These are phyloP conservation scores for Ceuthmochares aereus DNA, from an alignment of 2,113 vertebrate species.

Conservation along the genomic window DNA sequence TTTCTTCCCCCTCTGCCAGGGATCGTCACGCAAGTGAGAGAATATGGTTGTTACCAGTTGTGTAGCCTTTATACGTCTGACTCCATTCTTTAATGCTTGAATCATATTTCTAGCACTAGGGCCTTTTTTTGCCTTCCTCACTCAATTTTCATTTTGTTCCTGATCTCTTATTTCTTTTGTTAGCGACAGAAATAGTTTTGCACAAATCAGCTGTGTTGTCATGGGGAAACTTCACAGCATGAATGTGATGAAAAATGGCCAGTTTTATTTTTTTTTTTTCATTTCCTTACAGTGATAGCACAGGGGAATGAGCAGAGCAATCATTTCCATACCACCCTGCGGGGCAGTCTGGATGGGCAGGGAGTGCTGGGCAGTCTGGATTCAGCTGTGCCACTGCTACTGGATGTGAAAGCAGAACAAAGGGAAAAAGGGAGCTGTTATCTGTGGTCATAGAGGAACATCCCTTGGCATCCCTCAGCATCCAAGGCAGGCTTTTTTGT, in stretches of 20 bases:
- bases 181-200: background rate
- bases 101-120: background rate
- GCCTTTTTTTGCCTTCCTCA: background rate
- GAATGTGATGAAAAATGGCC: background rate
- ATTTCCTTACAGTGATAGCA: too few species aligned
- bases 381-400: background rate
- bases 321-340: fast-evolving
- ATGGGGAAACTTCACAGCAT: background rate
- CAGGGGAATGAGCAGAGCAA: background rate
- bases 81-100: background rate
- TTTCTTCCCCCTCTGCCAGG: background rate
- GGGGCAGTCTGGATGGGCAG: background rate
- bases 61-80: background rate
- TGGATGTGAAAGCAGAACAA: background rate
- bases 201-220: background rate
- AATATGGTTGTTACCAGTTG: background rate
- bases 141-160: slow-evolving; percentile 4
- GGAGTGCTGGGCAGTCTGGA: background rate
- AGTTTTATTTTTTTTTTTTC: background rate
- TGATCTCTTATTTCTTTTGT: background rate
- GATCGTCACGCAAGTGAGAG: background rate
- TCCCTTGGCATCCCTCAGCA: background rate
- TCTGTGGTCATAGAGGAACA: background rate
- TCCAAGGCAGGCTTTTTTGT: background rate
- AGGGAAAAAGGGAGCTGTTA: background rate